A percentile compares a stretch with the other conserved stretches of the same genome.
These are phyloP conservation scores for Apus apus DNA, from an alignment of 2,113 vertebrate species.

Conservation along the genomic window DNA sequence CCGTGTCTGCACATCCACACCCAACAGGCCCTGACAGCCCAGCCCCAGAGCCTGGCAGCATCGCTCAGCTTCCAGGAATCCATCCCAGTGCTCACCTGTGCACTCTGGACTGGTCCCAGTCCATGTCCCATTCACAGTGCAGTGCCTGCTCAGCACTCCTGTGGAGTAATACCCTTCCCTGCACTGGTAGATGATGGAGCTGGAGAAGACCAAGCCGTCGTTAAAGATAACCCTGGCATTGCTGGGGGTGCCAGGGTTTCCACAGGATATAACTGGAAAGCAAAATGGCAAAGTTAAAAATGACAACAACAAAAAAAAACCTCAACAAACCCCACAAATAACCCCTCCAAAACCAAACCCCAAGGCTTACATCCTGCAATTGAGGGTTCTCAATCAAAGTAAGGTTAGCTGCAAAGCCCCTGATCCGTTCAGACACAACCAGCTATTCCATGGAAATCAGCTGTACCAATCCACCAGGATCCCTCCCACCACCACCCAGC, in stretches of 20 bases:
- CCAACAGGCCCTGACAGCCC: not conserved
- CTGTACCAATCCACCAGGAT: too few relatives aligned
- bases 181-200: slow-evolving; percentile 91
- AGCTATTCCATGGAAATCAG: not conserved
- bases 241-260: slow-evolving; percentile 93
- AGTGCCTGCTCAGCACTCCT: slow-evolving; percentile 91
- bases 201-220: slow-evolving; percentile 90
- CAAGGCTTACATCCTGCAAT: not conserved
- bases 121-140: slow-evolving; percentile 95
- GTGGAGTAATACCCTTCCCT: slow-evolving; percentile 93
- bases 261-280: slow-evolving; percentile 89
- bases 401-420: not conserved
- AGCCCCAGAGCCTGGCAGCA: not conserved
- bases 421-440: not conserved
- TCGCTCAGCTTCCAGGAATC: not conserved
- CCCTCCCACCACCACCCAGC: not conserved
- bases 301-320: too few relatives aligned
- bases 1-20: fast-evolving
- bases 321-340: not conserved
- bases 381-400: not conserved
- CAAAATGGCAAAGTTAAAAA: not conserved
- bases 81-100: slow-evolving; percentile 75
- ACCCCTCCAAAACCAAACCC: fast-evolving
- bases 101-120: slow-evolving; percentile 92
- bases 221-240: slow-evolving; percentile 88